These are phyloP conservation scores for Anguilla marmorata DNA, from an alignment of 2,797 vertebrate species.

Conservation along the genomic window DNA sequence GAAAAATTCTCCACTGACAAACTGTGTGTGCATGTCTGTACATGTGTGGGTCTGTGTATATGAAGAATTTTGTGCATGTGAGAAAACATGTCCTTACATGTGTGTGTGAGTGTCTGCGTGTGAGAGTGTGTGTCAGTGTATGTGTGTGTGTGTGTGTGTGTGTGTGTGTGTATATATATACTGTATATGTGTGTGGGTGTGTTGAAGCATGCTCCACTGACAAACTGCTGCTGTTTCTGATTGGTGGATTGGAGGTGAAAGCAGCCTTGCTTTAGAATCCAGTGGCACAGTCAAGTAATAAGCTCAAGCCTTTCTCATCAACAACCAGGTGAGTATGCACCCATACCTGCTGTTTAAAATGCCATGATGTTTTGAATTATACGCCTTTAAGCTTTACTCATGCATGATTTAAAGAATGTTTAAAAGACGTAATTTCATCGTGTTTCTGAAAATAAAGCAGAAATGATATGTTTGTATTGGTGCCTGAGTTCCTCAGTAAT, in stretches of 20 bases:
- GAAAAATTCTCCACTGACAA: too few species aligned
- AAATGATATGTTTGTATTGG: background rate
- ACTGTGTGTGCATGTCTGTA: slow-evolving; percentile 5
- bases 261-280: slow-evolving; percentile 6
- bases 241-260: background rate
- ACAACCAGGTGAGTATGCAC: slow-evolving; percentile 25
- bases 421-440: background rate
- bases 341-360: background rate
- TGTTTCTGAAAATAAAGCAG: background rate
- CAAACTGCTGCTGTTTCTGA: background rate
- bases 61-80: background rate
- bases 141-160: background rate
- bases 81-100: slow-evolving; percentile 25
- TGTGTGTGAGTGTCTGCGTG: slow-evolving; percentile 10
- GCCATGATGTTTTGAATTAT: background rate
- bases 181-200: slow-evolving; percentile 1
- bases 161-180: background rate
- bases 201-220: slow-evolving; percentile 21
- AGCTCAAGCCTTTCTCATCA: slow-evolving; percentile 17
- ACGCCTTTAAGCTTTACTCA: background rate
- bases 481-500: background rate
- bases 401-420: background rate
- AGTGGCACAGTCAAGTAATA: slow-evolving; percentile 5
- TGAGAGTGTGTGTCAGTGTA: slow-evolving; percentile 29
- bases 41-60: background rate